Evolutionary conservation across 2,888 invertebrate species (phyloP), one percentile per base, ranked within the genome.

Genomic region (Lordiphosa fenestrarum): DNA sequence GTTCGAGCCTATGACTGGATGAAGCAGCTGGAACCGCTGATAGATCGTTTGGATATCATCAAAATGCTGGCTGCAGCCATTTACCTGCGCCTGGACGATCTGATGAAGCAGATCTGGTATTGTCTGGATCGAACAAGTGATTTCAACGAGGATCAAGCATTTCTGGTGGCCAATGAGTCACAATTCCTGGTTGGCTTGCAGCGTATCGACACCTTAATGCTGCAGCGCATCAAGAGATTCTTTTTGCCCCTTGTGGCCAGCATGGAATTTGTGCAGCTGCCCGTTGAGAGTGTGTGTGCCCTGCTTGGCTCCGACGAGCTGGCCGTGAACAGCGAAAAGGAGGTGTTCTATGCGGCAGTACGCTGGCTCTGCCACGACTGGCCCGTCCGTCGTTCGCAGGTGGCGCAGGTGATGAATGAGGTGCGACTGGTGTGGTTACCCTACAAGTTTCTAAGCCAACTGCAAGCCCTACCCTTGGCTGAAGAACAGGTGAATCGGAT

Each of bases 331-430:
- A 57, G 39, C 10, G 73, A 74, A 42, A 44, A 30, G 51, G 73
- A 74, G 50, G 40, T 74, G 4, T 61, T 72, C 19, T 74, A 51
- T 21, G 44, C 72, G 3, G 72, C 70, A 6, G 15, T 74, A 1
- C 73, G 67, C 21, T 74, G 73, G 73, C 57, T 74, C 4, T 48
- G 13, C 5, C 39, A 72, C 23, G 51, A 72, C 9, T 74, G 73
- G 73, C 12, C 47, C 0, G 30, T 10, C 2, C 65, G 73, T 1
- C 7, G 5, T 0, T 0, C 42, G 3, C 39, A 66, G 6, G 5
- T 53, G n/a, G 0, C 4, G 25, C 4, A 13, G 3, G n/a, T 74
- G 4, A 39, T 66, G 44, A n/a, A 44, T 4, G 13, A 13, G 4
- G 40, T 72, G 21, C 61, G 65, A 3, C 15, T 65, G 6, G 1